phyloP scores from a whole-genome alignment of 2,113 vertebrate species.

The Mola mola region DNA sequence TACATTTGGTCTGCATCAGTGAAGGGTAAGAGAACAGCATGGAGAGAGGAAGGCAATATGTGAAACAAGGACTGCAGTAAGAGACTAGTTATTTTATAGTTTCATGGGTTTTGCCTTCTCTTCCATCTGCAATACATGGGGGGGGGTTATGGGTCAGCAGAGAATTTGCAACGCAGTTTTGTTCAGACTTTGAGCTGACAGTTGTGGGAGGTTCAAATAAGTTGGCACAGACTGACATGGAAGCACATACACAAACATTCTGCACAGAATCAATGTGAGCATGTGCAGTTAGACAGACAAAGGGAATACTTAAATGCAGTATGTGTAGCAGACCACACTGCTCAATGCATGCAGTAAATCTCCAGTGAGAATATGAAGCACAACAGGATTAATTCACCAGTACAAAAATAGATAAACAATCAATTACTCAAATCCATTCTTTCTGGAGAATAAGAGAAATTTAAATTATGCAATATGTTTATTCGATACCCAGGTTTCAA shows the following conservation, averaged over 20 bases:
- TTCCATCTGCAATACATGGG: conserved; percentile 44
- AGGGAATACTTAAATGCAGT: conserved; percentile 14
- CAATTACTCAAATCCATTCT: too few relatives aligned
- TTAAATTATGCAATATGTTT: too few relatives aligned
- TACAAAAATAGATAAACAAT: too few relatives aligned
- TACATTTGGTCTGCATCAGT: conserved; percentile 76
- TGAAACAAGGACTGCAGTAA: conserved; percentile 57
- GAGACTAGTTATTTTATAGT: conserved; percentile 58
- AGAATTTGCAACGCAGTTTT: conserved; percentile 25
- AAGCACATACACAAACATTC: conserved; percentile 34
- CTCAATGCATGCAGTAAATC: conserved; percentile 36
- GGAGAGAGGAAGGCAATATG: conserved; percentile 41
- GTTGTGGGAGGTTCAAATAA: conserved; percentile 10
- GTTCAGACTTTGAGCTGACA: conserved; percentile 36
- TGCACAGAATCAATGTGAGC: conserved; percentile 9
- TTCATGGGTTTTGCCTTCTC: conserved; percentile 46
- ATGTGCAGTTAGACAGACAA: conserved; percentile 8
- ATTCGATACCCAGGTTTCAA: too few relatives aligned
- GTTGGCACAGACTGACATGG: conserved; percentile 19
- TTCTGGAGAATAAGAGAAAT: too few relatives aligned
- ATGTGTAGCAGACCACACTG: conserved; percentile 9
- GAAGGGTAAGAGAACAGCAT: conserved; percentile 56
- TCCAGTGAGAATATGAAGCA: conserved; percentile 9
- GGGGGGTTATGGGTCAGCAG: conserved; percentile 49
- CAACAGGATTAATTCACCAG: too few relatives aligned